Base-by-base conservation (phyloP, 2,888 invertebrate genomes). In the Tricholauxania praeusta region DNA sequence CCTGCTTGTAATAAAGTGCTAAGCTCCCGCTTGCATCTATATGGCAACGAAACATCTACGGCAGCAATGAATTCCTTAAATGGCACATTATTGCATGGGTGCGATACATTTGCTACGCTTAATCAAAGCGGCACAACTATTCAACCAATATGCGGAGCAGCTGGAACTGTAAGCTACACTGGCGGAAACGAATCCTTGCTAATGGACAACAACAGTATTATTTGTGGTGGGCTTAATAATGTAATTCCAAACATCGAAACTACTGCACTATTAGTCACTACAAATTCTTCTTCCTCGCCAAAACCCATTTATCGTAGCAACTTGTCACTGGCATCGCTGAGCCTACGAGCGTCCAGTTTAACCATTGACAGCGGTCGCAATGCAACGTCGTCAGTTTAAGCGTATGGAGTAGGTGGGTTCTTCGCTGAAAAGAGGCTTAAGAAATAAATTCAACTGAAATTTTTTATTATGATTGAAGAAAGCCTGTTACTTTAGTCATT, bases 1-100 rank as follows among this genome's bases (percentile, higher is more conserved):
- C 93, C 93, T 1, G 92, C 93, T 79, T 93, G 93, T 81, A 92
- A 92, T 82, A 91, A 91, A 79, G 89, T 92, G 66, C 89, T 91
- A 75, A 91, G 90, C 82, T 93, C 93, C 62, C 89, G 92, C 64
- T 87, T 92, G 74, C 92, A 92, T 83, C 88, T 93, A 7, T 85
- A 82, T 68, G 81, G 80, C 32, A 79, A 72, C 32, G 77, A 74
- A 81, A 71, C 39, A 76, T 73, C 10, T 77, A 57, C 22, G 69
- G 68, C 47, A 28, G 79, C 19, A 79, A 74, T 12, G 75, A 79
- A 49, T 52, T 68, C 60, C 39, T 55, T 22, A 72, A 65, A 71
- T 19, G 55, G 52, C 62, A 71, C 62, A 39, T 72, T 32, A 67
- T 60, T 72, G 67, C 70, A 22, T 59, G 75, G n/a, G 48, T 67